These are phyloP conservation scores for Protonibea diacanthus DNA, from an alignment of 2,797 vertebrate species.

Conservation along the genomic window DNA sequence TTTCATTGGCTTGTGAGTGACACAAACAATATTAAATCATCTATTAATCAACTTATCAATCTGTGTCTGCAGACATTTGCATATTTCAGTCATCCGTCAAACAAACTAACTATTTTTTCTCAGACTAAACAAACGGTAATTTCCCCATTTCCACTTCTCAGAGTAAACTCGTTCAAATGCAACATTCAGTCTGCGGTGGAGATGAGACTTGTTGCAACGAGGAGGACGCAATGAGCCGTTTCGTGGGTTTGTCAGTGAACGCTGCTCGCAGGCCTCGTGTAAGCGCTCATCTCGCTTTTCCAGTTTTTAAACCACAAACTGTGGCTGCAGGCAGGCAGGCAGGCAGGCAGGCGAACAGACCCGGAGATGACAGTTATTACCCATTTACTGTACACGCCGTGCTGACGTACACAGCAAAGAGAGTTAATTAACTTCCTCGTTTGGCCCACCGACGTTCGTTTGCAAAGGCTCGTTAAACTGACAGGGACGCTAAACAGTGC, in stretches of 20 bases:
- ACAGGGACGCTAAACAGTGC: conserved; percentile 48
- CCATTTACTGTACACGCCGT: conserved; percentile 23
- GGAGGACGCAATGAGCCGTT: conserved; percentile 48
- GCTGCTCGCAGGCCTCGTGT: conserved; percentile 6
- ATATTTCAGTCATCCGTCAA: neutral
- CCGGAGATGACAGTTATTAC: conserved; percentile 62
- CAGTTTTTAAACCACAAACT: conserved; percentile 52
- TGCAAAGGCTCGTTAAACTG: conserved; percentile 40
- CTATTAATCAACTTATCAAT: too few species aligned
- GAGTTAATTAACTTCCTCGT: conserved; percentile 60
- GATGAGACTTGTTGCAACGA: conserved; percentile 12
- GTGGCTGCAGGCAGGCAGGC: conserved; percentile 25
- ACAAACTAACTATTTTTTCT: neutral
- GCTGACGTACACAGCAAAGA: conserved; percentile 22
- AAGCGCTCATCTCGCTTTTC: conserved; percentile 19
- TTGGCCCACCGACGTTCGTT: conserved; percentile 38
- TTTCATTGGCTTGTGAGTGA: too few species aligned
- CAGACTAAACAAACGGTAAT: conserved; percentile 1
- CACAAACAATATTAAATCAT: neutral
- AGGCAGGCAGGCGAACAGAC: neutral
- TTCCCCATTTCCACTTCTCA: conserved; percentile 14
- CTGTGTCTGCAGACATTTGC: too few species aligned
- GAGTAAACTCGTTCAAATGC: conserved; percentile 12
- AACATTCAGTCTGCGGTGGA: conserved; percentile 6
- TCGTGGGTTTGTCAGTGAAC: conserved; percentile 49